Percentiles rank a stretch among this genome's conserved stretches.
These are phyloP conservation scores for Philhelius pedissequus DNA, from an alignment of 2,888 invertebrate species.

Conservation along the genomic window DNA sequence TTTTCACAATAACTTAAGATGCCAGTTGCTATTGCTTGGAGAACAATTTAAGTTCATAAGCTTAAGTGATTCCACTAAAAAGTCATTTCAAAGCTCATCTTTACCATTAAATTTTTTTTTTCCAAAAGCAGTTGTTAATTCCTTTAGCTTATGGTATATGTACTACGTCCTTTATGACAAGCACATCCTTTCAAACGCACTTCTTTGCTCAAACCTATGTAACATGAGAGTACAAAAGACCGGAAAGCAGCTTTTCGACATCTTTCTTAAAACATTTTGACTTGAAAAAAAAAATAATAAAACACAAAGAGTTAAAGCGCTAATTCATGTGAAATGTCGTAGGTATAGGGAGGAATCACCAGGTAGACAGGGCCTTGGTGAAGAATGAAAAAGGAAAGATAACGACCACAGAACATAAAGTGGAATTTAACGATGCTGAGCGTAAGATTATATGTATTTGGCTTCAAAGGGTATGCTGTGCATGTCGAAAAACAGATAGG, in stretches of 20 bases:
- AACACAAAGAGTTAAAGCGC: constrained; percentile 54
- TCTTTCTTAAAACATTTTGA: constrained; percentile 26
- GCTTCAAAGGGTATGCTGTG: background rate
- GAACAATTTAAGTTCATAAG: background rate
- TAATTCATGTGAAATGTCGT: background rate
- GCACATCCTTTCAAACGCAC: constrained; percentile 24
- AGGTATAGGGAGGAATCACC: constrained; percentile 5
- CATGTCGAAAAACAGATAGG: background rate
- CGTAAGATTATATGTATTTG: constrained; percentile 52
- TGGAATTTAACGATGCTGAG: constrained; percentile 64
- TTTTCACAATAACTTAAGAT: no score
- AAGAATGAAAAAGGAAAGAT: background rate
- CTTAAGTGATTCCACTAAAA: background rate
- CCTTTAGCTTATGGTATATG: constrained; percentile 3
- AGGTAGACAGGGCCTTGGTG: background rate
- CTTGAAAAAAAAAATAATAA: no score
- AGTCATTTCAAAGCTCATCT: background rate
- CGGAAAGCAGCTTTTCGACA: constrained; percentile 4
- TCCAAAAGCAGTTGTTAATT: background rate
- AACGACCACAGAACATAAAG: constrained; percentile 54
- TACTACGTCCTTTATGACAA: background rate
- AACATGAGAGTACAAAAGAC: background rate
- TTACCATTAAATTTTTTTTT: background rate
- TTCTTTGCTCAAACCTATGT: background rate
- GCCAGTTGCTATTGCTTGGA: background rate